Evolutionary conservation across 2,113 vertebrate genomes (phyloP).

Genomic region (Aythya baeri): DNA sequence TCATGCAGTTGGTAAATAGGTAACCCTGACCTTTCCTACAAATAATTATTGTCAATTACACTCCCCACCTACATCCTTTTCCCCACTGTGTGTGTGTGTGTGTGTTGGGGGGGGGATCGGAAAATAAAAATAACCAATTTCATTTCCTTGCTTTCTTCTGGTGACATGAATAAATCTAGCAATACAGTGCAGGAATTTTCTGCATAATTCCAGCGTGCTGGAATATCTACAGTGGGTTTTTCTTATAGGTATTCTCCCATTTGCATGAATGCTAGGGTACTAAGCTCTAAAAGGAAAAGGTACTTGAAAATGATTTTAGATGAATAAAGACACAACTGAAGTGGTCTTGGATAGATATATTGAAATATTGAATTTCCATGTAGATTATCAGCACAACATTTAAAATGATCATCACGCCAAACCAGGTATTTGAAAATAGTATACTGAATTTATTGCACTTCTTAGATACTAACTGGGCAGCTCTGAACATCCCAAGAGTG

Average conservation of each 20-base stretch:
- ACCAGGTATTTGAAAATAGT: background rate
- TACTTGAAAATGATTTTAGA: background rate
- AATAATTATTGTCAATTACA: constrained; percentile 52
- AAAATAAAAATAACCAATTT: no score
- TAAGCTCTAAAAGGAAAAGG: background rate
- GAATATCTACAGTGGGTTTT: background rate
- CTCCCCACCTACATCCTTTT: background rate
- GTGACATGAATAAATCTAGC: background rate
- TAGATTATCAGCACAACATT: background rate
- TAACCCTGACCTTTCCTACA: constrained; percentile 55
- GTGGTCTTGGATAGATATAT: background rate
- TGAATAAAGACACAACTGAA: background rate
- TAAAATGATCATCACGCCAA: background rate
- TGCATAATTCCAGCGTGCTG: background rate
- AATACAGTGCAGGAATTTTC: background rate
- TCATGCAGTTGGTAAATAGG: constrained; percentile 2
- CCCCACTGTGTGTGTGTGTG: no score
- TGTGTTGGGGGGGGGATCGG: no score
- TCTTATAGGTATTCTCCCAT: background rate
- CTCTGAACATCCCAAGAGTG: background rate
- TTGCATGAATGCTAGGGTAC: background rate
- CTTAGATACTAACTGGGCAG: background rate
- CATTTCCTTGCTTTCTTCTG: background rate
- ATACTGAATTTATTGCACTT: background rate
- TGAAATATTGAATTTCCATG: background rate